These are phyloP conservation scores for Venustoraphidia nigricollis DNA, from an alignment of 2,888 invertebrate species.

Conservation along the genomic window DNA sequence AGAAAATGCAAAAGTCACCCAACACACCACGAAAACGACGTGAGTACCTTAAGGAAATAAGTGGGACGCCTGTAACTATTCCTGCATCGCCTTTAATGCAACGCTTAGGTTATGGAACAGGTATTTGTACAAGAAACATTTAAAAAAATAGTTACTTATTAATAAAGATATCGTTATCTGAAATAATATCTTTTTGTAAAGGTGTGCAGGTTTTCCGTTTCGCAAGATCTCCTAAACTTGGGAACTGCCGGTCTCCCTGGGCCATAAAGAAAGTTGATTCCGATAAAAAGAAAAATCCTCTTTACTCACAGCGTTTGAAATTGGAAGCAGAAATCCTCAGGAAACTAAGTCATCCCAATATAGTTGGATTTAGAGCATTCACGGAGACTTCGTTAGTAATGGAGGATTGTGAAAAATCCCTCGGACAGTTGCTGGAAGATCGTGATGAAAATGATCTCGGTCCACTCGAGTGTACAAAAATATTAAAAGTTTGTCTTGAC, in stretches of 20 bases:
- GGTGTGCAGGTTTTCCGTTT: slow-evolving; percentile 66
- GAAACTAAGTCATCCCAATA: slow-evolving; percentile 60
- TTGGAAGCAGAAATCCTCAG: slow-evolving; percentile 57
- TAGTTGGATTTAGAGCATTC: slow-evolving; percentile 57
- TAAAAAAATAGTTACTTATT: background rate
- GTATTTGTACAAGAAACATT: slow-evolving; percentile 23
- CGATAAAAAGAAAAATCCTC: slow-evolving; percentile 23
- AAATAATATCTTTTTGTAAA: slow-evolving; percentile 17
- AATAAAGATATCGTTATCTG: slow-evolving; percentile 2
- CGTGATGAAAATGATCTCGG: slow-evolving; percentile 37
- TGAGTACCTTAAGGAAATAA: too few species aligned
- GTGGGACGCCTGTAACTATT: slow-evolving; percentile 23
- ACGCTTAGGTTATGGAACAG: slow-evolving; percentile 62
- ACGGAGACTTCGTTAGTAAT: slow-evolving; percentile 46
- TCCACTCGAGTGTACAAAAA: slow-evolving; percentile 44
- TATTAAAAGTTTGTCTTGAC: slow-evolving; percentile 49
- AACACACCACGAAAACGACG: too few species aligned
- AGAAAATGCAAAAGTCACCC: too few species aligned
- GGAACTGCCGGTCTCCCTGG: slow-evolving; percentile 66
- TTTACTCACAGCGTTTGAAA: slow-evolving; percentile 38
- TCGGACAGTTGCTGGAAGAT: slow-evolving; percentile 61
- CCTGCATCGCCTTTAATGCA: slow-evolving; percentile 61
- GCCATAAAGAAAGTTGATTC: slow-evolving; percentile 59
- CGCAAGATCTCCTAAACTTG: slow-evolving; percentile 52
- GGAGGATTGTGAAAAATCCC: slow-evolving; percentile 58